phyloP scores from a whole-genome alignment of 2,888 invertebrate species.

The Graphium colonna region DNA sequence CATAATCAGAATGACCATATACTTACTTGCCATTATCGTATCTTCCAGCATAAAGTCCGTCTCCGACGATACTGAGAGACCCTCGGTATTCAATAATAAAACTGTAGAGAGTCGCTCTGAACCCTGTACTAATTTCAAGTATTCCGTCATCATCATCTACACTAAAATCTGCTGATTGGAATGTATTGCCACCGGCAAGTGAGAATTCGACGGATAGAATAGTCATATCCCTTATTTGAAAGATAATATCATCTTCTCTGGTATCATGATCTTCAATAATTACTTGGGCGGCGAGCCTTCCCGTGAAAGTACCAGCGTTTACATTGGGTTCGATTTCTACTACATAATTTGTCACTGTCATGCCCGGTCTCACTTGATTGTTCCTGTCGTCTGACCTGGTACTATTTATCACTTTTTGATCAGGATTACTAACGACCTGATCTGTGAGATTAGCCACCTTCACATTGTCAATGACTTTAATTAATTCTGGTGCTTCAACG shows the following conservation, averaged over 20 bases:
- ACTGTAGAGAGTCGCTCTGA: constrained; percentile 34
- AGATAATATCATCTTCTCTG: constrained; percentile 39
- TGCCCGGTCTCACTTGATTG: constrained; percentile 45
- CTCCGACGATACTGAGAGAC: constrained; percentile 32
- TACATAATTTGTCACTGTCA: constrained; percentile 39
- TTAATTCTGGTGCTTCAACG: constrained; percentile 1
- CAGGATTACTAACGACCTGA: not conserved
- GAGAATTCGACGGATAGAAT: constrained; percentile 39
- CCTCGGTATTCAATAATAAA: constrained; percentile 48
- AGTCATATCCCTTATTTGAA: constrained; percentile 39
- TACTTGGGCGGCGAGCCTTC: constrained; percentile 38
- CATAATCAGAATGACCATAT: not conserved
- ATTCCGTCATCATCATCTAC: constrained; percentile 37
- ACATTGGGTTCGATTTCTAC: constrained; percentile 41
- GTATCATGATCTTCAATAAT: constrained; percentile 34
- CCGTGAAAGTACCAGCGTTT: constrained; percentile 39
- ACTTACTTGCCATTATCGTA: constrained; percentile 28
- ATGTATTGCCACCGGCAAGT: constrained; percentile 33
- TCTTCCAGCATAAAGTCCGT: constrained; percentile 42
- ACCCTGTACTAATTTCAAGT: constrained; percentile 42
- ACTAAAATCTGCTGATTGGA: constrained; percentile 28
- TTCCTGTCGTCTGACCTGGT: constrained; percentile 28
- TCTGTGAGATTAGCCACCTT: constrained; percentile 17
- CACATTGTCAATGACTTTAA: not conserved
- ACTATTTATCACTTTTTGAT: constrained; percentile 16